Evolutionary conservation across 2,797 vertebrate species (phyloP).

Genomic region (Salarias fasciatus): DNA sequence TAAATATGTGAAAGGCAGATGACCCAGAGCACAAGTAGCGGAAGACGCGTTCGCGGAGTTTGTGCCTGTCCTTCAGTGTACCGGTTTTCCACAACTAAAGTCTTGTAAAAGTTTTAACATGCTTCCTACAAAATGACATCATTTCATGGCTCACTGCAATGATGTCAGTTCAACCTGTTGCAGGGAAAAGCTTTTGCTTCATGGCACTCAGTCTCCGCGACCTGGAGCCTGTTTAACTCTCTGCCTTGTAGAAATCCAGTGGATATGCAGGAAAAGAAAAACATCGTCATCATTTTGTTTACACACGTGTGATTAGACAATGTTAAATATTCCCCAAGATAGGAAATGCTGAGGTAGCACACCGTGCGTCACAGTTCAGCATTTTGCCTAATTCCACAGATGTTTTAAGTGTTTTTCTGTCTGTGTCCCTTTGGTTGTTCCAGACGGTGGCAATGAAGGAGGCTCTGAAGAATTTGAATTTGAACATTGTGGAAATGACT

Average conservation of each 20-base stretch:
- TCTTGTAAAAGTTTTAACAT: conserved; percentile 66
- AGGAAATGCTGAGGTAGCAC: conserved; percentile 28
- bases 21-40: conserved; percentile 43
- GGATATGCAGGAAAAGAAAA: conserved; percentile 7
- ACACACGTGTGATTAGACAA: conserved; percentile 47
- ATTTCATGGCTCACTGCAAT: conserved; percentile 69
- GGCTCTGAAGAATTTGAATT: conserved; percentile 86
- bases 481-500: conserved; percentile 95
- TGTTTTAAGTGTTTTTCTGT: conserved; percentile 42
- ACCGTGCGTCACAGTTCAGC: background rate
- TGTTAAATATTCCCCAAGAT: conserved; percentile 28
- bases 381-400: conserved; percentile 41
- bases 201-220: conserved; percentile 23
- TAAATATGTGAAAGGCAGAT: conserved; percentile 43
- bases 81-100: conserved; percentile 47
- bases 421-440: conserved; percentile 55
- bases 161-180: conserved; percentile 70
- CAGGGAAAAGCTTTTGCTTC: conserved; percentile 47
- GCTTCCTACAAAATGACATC: conserved; percentile 73
- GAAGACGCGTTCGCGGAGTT: conserved; percentile 32
- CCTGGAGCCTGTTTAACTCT: background rate
- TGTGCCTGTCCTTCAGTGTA: conserved; percentile 48
- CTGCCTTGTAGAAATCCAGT: conserved; percentile 14
- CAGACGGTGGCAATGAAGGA: conserved; percentile 90
- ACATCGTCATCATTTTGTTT: conserved; percentile 40